Evolutionary conservation across 2,888 invertebrate species (phyloP), one percentile per base, ranked within the genome.

Genomic region (Trissolcus japonicus): DNA sequence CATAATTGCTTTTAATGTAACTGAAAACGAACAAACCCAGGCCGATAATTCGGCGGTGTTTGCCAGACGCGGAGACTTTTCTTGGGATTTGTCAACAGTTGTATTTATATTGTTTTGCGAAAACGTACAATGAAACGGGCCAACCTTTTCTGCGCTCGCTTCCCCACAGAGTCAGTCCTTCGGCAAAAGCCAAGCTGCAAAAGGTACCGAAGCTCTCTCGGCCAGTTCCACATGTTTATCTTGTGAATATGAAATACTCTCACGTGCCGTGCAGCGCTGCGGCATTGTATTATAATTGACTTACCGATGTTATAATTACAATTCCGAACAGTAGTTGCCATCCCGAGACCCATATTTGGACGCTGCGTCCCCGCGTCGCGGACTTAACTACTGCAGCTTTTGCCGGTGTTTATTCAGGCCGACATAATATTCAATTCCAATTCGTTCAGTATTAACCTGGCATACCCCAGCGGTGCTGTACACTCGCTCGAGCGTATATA

Each of bases 271-370:
- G 73, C 72, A 81, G 11, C 35, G 35, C 80, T 69, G 68, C 81
- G 80, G 86, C 85, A 87, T 88, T 88, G 88, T 88, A 88, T 88
- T 88, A 87, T 88, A 88, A 88, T 89, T 89, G 88, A 89, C 88
- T 88, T 88, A 87, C 87, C 86, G 84, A 86, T 87, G 87, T 87
- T 88, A 87, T 88, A 89, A 88, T 89, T 88, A 88, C 87, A 88
- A 88, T 88, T 88, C 86, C 83, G 85, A 81, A 83, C 84, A 81
- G 84, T 84, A 83, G 80, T 80, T 80, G 76, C 76, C 73, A 69
- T 68, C 72, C 80, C 51, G 65, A 79, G 76, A 78, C 78, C 74
- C 65, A 57, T 55, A 60, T 74, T 71, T 74, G 71, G 67, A 76
- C 68, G 68, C 66, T 48, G 50, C 65, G 69, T 69, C 56, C 62